Percentiles rank a stretch among this genome's conserved stretches.
Evolutionary conservation across 2,113 vertebrate genomes (phyloP).

Genomic region (Tautogolabrus adspersus): DNA sequence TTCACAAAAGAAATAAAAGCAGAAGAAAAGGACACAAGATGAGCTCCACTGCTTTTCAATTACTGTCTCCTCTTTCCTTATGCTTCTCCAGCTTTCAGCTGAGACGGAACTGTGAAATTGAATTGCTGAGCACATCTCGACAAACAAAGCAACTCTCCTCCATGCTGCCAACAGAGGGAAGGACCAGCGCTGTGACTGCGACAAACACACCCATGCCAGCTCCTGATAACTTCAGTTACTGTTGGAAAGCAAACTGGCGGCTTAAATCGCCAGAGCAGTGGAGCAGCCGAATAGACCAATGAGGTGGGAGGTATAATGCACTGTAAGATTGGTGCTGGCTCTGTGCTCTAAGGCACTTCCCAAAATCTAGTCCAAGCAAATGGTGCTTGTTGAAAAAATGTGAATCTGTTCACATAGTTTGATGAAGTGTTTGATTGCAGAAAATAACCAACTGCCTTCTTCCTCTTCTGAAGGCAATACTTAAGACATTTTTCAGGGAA

Average conservation of each 20-base stretch:
- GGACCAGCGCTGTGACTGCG: conserved; percentile 52
- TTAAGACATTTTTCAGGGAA: too few relatives aligned
- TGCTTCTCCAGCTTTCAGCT: conserved; percentile 56
- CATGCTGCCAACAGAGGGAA: conserved; percentile 45
- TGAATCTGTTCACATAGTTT: neutral
- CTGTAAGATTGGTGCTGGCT: conserved; percentile 4
- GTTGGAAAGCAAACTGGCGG: conserved; percentile 51
- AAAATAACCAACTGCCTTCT: neutral
- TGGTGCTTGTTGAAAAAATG: conserved; percentile 1
- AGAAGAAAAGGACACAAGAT: conserved; percentile 51
- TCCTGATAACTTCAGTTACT: conserved; percentile 61
- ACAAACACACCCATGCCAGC: conserved; percentile 61
- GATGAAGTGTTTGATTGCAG: neutral
- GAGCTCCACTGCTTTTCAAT: conserved; percentile 77
- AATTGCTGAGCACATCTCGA: conserved; percentile 74
- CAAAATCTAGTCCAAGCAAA: neutral
- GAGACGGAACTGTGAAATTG: conserved; percentile 75
- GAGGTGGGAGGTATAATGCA: conserved; percentile 19
- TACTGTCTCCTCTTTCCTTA: conserved; percentile 63
- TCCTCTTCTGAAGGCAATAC: neutral
- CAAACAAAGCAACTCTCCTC: conserved; percentile 75
- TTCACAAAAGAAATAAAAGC: conserved; percentile 25
- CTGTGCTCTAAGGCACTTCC: conserved; percentile 11
- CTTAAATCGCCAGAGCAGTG: conserved; percentile 42
- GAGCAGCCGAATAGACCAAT: conserved; percentile 19